Evolutionary conservation across 2,797 vertebrate species (phyloP).

Genomic region (Nothura maculosa): DNA sequence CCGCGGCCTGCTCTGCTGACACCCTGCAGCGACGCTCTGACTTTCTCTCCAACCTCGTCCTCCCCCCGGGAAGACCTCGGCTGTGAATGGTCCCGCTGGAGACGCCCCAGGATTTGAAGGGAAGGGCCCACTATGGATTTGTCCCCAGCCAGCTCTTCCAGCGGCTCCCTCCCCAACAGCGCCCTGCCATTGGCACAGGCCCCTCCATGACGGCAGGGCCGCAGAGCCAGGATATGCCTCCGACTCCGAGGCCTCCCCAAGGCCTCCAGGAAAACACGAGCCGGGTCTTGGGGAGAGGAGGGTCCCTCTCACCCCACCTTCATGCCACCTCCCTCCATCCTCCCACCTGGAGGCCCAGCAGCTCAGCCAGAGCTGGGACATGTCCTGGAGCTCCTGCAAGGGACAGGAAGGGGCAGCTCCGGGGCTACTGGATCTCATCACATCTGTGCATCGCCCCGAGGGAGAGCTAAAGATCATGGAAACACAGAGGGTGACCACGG

Average conservation of each 20-base stretch:
- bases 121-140: not conserved
- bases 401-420: not conserved
- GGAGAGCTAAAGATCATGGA: not conserved
- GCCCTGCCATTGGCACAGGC: not conserved
- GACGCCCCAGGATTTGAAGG: not conserved
- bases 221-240: not conserved
- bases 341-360: not conserved
- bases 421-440: not conserved
- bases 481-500: not conserved
- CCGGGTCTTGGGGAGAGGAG: not conserved
- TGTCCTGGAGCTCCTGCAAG: not conserved
- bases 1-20: fast-evolving
- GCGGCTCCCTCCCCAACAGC: not conserved
- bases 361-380: not conserved
- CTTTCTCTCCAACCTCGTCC: not conserved
- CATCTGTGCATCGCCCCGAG: not conserved
- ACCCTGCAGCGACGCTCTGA: not conserved
- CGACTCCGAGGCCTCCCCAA: not conserved
- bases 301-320: not conserved
- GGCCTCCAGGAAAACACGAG: not conserved
- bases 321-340: not conserved
- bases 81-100: not conserved
- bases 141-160: not conserved
- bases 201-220: not conserved
- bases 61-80: not conserved